Conservation (phyloP, 2,797 vertebrate species). For the Sebastes taczanowskii region DNA sequence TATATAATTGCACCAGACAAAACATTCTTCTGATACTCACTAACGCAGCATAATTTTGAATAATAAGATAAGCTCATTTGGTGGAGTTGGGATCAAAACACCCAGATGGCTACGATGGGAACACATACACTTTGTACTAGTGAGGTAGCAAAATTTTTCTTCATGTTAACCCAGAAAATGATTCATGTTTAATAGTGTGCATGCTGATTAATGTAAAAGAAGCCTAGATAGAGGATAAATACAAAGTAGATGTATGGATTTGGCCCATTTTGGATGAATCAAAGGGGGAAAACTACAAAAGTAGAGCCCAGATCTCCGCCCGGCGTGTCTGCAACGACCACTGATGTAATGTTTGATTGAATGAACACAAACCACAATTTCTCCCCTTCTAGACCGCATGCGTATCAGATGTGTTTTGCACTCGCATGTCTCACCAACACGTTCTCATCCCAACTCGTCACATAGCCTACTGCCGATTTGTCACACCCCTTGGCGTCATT, state of each 20-base stretch:
- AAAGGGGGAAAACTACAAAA: neutral
- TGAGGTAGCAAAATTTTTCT: neutral
- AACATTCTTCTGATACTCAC: constrained; percentile 59
- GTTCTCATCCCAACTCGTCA: neutral
- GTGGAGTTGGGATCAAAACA: constrained; percentile 25
- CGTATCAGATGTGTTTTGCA: neutral
- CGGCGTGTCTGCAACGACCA: neutral
- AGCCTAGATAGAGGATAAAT: neutral
- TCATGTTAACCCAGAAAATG: neutral
- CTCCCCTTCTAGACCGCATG: neutral
- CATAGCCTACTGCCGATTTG: too few relatives aligned
- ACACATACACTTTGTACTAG: neutral
- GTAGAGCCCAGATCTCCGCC: neutral
- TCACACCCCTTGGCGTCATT: too few relatives aligned
- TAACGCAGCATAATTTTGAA: constrained; percentile 58
- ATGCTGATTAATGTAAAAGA: constrained; percentile 15
- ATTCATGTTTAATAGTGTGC: neutral
- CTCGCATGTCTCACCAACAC: neutral
- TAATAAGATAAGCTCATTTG: constrained; percentile 48
- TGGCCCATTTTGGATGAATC: neutral
- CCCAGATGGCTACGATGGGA: neutral
- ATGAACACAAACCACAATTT: neutral
- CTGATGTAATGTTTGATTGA: neutral
- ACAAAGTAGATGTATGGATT: neutral
- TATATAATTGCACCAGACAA: constrained; percentile 70